Conservation (phyloP, 2,797 vertebrate genomes). For the Muraenolepis orangiensis region DNA sequence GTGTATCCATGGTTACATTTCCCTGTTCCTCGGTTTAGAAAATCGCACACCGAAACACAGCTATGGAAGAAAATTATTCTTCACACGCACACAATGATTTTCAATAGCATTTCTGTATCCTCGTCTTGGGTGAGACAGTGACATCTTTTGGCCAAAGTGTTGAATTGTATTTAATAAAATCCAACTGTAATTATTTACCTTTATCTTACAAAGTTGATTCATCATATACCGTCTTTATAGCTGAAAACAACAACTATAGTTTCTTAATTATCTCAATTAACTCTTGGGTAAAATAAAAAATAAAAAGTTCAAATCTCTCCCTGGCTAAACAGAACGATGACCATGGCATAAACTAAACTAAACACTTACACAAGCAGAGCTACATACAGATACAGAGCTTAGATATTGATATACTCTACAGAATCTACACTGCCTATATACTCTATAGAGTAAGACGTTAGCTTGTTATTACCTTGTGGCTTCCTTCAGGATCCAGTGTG, state of each 20-base stretch:
- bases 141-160: conserved; percentile 48
- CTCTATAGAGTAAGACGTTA: neutral
- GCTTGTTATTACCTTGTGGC: conserved; percentile 78
- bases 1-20: conserved; percentile 33
- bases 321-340: too few relatives aligned
- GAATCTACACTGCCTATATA: neutral
- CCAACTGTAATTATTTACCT: neutral
- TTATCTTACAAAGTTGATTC: neutral
- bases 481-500: conserved; percentile 86
- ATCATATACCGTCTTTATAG: neutral
- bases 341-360: too few relatives aligned
- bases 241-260: neutral
- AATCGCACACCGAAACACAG: conserved; percentile 15
- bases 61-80: conserved; percentile 20
- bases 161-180: conserved; percentile 28
- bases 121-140: conserved; percentile 38
- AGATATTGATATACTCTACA: neutral
- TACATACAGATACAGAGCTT: neutral
- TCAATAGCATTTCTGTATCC: neutral
- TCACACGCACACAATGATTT: neutral
- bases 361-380: too few relatives aligned
- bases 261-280: too few relatives aligned
- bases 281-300: too few relatives aligned
- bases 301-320: too few relatives aligned
- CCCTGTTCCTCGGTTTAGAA: conserved; percentile 7